Evolutionary conservation across 2,113 vertebrate species (phyloP).

Genomic region (Tupaia tana): DNA sequence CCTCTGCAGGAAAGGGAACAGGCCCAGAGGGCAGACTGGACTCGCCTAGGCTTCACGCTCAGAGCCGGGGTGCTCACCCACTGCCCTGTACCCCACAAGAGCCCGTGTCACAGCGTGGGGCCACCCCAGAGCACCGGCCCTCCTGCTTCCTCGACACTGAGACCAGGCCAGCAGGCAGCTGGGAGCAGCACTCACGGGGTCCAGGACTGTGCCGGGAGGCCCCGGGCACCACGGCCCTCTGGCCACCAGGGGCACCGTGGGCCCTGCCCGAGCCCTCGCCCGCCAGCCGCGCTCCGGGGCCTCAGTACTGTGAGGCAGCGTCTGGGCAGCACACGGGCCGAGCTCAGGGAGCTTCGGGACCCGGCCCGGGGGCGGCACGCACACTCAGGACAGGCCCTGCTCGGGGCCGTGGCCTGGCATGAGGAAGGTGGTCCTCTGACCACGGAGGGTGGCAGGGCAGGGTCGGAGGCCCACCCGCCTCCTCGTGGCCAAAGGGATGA

Average conservation of each 20-base stretch:
- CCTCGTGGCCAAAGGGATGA: accelerated
- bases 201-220: neutral
- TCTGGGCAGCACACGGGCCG: neutral
- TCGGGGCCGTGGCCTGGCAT: accelerated
- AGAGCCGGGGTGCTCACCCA: neutral
- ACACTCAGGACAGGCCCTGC: neutral
- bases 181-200: neutral
- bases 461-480: neutral
- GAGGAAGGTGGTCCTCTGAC: neutral
- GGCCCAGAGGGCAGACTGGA: accelerated
- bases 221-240: neutral
- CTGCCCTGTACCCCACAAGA: accelerated
- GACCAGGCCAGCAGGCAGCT: neutral
- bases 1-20: neutral
- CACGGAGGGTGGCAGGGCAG: neutral
- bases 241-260: accelerated
- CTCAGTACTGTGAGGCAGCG: accelerated
- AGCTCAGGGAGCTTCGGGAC: neutral
- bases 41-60: neutral
- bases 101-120: too few species aligned
- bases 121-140: accelerated
- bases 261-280: neutral
- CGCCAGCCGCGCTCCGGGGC: neutral
- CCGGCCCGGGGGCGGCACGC: neutral
- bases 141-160: accelerated